A percentile compares a stretch with the other conserved stretches of the same genome.
Evolutionary conservation across 2,888 invertebrate species (phyloP).

Genomic region (Clunio marinus): DNA sequence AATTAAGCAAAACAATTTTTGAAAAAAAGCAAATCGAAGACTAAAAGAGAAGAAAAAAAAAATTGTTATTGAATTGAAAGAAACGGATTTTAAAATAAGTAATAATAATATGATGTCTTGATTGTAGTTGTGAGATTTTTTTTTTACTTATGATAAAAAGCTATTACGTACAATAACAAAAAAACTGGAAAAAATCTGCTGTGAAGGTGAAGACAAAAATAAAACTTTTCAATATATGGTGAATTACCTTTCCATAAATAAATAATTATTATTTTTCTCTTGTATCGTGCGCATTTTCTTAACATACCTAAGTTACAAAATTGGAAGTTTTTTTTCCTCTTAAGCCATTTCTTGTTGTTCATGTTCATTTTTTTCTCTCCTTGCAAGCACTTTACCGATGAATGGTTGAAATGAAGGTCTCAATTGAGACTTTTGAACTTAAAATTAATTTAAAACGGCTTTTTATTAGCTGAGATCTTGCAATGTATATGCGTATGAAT

Average conservation of each 20-base stretch:
- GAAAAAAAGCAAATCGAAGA: too few relatives aligned
- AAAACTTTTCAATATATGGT: slow-evolving; percentile 12
- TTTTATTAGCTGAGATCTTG: too few relatives aligned
- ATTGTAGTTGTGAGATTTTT: neutral
- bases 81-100: neutral
- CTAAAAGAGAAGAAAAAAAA: neutral
- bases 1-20: too few relatives aligned
- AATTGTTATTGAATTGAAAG: slow-evolving; percentile 9
- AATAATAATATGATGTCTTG: neutral
- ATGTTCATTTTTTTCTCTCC: neutral
- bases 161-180: neutral
- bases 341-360: neutral
- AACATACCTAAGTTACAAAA: too few relatives aligned
- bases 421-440: neutral
- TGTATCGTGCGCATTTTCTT: too few relatives aligned
- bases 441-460: neutral
- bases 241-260: neutral
- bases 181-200: slow-evolving; percentile 1
- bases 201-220: slow-evolving; percentile 31
- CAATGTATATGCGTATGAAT: too few relatives aligned
- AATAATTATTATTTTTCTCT: too few relatives aligned
- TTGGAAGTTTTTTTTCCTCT: too few relatives aligned
- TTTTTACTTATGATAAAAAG: neutral
- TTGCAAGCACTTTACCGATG: neutral
- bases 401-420: neutral